Base-by-base conservation (phyloP, 2,113 vertebrate species). In the Thalassoma bifasciatum region DNA sequence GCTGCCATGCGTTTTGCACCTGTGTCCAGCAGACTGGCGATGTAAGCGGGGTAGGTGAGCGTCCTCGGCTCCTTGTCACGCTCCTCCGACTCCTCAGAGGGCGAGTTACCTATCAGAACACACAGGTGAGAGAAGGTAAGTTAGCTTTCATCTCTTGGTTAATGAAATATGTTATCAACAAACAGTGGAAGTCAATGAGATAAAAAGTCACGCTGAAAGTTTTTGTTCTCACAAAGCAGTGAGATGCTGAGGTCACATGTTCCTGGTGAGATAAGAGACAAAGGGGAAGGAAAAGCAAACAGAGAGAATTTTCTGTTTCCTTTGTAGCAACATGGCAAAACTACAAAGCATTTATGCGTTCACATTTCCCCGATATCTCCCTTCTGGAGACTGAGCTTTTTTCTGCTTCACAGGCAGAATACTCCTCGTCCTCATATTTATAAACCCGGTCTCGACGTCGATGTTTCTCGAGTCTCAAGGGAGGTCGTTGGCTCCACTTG, bases 11-110 rank as follows among this genome's bases (percentile, higher is more conserved):
- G 96, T 87, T 97, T 97, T 65, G 95, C 95, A 21, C 98, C 97
- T 0, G 97, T 96, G 90, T 99, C 97, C 0, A 97, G 95, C 54
- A 99, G 95, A 79, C 98, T 99, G 91, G 95, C 93, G 0, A 99
- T 95, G 82, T 99, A 99, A 0, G 97, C 97, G 0, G 98, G 97
- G 91, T 96, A 99, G 0, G 98, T 99, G 59, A 98, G 94, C 2
- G 96, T 96, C 70, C 96, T 94, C 24, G 96, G 94, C 88, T 99
- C 98, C 88, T 95, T 95, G 77, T 99, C 98, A 0, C 94, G 94
- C 75, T 99, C 98, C 84, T 99, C 98, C 0, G 97, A 99, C 90
- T 99, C 98, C 0, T 99, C 98, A 0, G 97, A 98, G 1, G 98
- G 98, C 0, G 97, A 99, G 90, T 99, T 99, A 30, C 97, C 98